A percentile compares a stretch with the other conserved stretches of the same genome.
These are phyloP conservation scores for Squalus acanthias DNA, from an alignment of 2,797 vertebrate species.

Conservation along the genomic window DNA sequence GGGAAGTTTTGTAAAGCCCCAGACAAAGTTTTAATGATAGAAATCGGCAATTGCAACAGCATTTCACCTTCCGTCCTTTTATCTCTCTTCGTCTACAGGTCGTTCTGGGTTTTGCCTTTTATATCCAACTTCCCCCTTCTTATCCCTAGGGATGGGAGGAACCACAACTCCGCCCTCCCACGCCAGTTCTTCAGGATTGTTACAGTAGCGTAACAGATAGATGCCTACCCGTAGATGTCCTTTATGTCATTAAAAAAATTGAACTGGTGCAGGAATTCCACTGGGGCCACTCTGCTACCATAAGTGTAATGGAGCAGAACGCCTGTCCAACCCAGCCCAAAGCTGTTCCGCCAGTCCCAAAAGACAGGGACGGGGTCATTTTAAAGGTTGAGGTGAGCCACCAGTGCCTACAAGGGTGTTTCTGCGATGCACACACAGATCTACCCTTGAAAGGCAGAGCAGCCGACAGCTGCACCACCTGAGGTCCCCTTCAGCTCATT, in stretches of 20 bases:
- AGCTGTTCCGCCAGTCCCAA: neutral
- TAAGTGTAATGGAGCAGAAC: neutral
- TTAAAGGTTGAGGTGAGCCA: no score
- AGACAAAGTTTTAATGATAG: neutral
- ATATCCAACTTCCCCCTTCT: neutral
- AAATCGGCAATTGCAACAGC: no score
- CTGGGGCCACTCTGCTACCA: neutral
- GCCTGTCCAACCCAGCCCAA: neutral
- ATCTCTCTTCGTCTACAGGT: neutral
- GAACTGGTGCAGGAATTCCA: neutral
- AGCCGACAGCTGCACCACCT: neutral
- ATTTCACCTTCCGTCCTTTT: no score
- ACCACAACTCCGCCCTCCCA: neutral
- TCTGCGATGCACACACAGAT: neutral
- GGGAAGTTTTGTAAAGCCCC: neutral
- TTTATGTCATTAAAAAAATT: neutral
- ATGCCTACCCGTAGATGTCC: no score
- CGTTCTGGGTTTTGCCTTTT: neutral
- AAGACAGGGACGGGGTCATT: neutral
- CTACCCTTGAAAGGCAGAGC: neutral
- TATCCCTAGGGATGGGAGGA: neutral
- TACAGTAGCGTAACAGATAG: neutral
- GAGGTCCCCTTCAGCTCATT: no score
- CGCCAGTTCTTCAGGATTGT: neutral
- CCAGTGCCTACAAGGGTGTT: neutral